These are phyloP conservation scores for Tyrannus savana DNA, from an alignment of 2,113 vertebrate species.

Conservation along the genomic window DNA sequence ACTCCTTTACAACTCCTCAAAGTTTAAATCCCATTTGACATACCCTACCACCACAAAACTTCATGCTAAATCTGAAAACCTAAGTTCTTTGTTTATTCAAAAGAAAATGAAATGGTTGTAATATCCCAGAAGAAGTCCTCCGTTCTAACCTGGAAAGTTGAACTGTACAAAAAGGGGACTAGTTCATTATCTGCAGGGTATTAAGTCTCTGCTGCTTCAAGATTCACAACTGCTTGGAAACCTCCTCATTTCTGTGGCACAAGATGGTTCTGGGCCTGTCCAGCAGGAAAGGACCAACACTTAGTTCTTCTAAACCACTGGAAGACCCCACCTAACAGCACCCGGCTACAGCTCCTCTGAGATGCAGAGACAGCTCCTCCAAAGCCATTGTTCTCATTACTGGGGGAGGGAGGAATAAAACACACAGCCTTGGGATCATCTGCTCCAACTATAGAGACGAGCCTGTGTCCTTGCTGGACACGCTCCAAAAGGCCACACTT, in stretches of 20 bases:
- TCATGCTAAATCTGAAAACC: background rate
- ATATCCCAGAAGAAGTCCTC: background rate
- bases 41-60: background rate
- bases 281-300: background rate
- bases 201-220: background rate
- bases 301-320: background rate
- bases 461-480: background rate
- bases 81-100: background rate
- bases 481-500: background rate
- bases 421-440: background rate
- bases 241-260: fast-evolving
- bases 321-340: background rate
- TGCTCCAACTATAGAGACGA: background rate
- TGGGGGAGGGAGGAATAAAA: background rate
- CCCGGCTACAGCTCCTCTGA: background rate
- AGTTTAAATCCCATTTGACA: background rate
- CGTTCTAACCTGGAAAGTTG: background rate
- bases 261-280: background rate
- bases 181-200: background rate
- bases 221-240: background rate
- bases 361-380: background rate
- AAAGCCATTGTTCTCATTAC: background rate
- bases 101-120: background rate
- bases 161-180: background rate
- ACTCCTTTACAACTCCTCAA: background rate